Base-by-base conservation (phyloP, 2,888 invertebrate genomes). In the Gortyna flavago region DNA sequence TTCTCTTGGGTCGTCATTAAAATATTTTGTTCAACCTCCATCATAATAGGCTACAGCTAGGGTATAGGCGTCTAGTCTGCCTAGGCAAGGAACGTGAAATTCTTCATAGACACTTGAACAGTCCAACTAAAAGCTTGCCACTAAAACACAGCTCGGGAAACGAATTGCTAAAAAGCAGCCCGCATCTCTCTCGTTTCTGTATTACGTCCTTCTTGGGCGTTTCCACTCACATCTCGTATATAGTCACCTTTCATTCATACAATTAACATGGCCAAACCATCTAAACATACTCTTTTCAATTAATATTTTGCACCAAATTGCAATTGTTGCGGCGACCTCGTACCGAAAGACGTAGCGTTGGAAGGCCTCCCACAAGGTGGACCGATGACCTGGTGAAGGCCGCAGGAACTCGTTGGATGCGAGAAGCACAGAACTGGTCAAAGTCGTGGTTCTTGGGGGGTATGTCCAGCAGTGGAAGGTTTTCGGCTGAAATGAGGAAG, bases 1-100 rank as follows among this genome's bases (percentile, higher is more conserved):
- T 48, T 5, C 75, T 21, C 18, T 59, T 48, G 65, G 38, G 48
- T 18, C 29, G 25, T 77, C 29, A 77, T 77, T 77, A 48, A 48
- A 75, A n/a, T 25, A 48, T 48, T n/a, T 9, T 71, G 29, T 59
- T 35, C 7, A 4, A 54, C n/a, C 62, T 38, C 25, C 29, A 29
- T 62, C n/a, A 6, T 61, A 21, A 41, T 13, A 25, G 16, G 25
- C 38, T 29, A 68, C 9, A 21, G 6, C 29, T 13, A 25, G 16
- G 25, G 29, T 29, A 68, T 16, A 21, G 6, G 66, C 29, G 3
- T 29, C 29, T 21, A 44, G 41, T n/a, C 8, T 65, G 18, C 41
- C 9, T 41, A n/a, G 29, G 11, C 21, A 62, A 11, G 7, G 32
- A 51, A 72, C 29, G 18, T 41, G 5, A n/a, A 65, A n/a, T 65